Evolutionary conservation across 2,888 invertebrate genomes (phyloP).

Genomic region (Palloptera scutellata): DNA sequence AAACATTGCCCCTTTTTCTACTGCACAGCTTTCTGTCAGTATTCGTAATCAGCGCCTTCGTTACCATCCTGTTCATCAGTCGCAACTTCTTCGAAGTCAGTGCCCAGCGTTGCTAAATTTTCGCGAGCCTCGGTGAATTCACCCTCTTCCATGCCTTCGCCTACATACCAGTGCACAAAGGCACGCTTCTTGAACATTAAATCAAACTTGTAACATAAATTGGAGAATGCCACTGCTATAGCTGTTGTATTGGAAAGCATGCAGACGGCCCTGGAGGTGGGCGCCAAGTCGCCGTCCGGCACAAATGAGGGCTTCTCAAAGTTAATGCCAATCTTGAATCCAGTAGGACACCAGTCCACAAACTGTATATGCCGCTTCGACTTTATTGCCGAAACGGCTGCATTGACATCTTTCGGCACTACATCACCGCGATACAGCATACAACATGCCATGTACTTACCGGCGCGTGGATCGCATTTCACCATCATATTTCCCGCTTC

Average conservation of each 20-base stretch:
- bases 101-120: conserved; percentile 59
- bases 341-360: conserved; percentile 95
- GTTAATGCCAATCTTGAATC: conserved; percentile 88
- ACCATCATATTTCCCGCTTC: conserved; percentile 90
- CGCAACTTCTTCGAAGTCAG: conserved; percentile 62
- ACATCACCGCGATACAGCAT: conserved; percentile 89
- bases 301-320: conserved; percentile 84
- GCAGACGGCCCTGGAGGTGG: conserved; percentile 86
- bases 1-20: too few species aligned
- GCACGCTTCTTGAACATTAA: conserved; percentile 72
- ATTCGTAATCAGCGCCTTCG: conserved; percentile 45
- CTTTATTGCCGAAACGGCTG: conserved; percentile 81
- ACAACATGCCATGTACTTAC: conserved; percentile 91
- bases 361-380: conserved; percentile 81
- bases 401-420: conserved; percentile 88
- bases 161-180: conserved; percentile 90
- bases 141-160: conserved; percentile 64
- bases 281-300: conserved; percentile 80
- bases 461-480: conserved; percentile 83
- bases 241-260: conserved; percentile 92
- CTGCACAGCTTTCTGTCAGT: conserved; percentile 33
- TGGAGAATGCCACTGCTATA: conserved; percentile 88
- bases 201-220: conserved; percentile 92
- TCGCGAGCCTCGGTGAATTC: conserved; percentile 63
- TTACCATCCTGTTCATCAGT: conserved; percentile 49